Base-by-base conservation (phyloP, 2,888 invertebrate genomes). In the Amiota minor region DNA sequence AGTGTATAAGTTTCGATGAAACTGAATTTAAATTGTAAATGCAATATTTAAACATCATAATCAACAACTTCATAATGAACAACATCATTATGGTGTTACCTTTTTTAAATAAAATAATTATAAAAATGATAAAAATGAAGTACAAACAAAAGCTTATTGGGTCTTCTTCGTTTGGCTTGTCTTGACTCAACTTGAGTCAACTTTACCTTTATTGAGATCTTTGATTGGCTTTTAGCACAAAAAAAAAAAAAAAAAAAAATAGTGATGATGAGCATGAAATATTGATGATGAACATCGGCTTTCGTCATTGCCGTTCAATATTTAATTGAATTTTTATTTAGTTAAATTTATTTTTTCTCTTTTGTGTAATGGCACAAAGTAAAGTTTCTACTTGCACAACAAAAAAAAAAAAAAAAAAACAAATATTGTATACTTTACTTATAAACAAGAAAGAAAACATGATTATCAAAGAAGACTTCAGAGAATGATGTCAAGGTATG, bases 241-340 rank as follows among this genome's bases (percentile, higher is more conserved):
- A n/a, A n/a, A n/a, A n/a, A n/a, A n/a, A n/a, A n/a, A n/a, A n/a
- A n/a, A n/a, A 35, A 35, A 35, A 35, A 35, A 35, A 35, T 16
- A 55, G n/a, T 55, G 6, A n/a, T 55, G 16, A 14, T 55, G 9
- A 55, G 18, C 10, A 14, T 18, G n/a, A 14, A n/a, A 55, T 18
- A n/a, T 2, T 14, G n/a, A 55, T 14, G 53, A 53, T 16, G 53
- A 16, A 53, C 10, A 53, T 16, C 20, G 12, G 1, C 11, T 20
- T 10, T n/a, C 53, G 53, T 50, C 9, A 9, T n/a, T 12, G 53
- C 12, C 53, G n/a, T n/a, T 53, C 53, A n/a, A 18, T 59, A 20
- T 35, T 59, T 59, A 59, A 59, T 59, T 59, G 59, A 59, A 59
- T 59, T 59, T 59, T 59, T 59, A 59, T 59, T 59, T 59, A 59